These are phyloP conservation scores for Cataglyphis hispanica DNA, from an alignment of 1,140 invertebrate species.

Conservation along the genomic window DNA sequence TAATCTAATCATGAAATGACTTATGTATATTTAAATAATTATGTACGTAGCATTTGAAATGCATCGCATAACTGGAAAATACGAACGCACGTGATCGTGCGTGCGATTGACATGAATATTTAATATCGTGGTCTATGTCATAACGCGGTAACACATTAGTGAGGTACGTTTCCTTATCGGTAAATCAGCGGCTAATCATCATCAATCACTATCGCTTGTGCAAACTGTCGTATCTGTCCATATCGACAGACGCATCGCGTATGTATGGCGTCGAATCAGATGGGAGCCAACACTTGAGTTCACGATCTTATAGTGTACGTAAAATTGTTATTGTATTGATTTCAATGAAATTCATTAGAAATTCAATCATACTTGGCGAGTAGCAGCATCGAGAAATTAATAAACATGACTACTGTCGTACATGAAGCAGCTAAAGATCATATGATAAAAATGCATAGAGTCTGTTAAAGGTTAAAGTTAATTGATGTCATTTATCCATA, in stretches of 20 bases:
- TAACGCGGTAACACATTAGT: conserved; percentile 71
- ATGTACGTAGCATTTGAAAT: neutral
- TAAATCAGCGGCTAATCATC: conserved; percentile 85
- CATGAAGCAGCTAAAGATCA: neutral
- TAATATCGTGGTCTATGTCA: conserved; percentile 80
- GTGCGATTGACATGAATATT: conserved; percentile 81
- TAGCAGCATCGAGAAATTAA: neutral
- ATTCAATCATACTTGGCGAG: neutral
- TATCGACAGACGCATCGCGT: neutral
- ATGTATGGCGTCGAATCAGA: conserved; percentile 5
- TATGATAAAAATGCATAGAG: neutral
- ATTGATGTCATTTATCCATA: neutral
- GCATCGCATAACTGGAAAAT: neutral
- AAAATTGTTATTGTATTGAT: conserved; percentile 13
- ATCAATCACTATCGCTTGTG: conserved; percentile 83
- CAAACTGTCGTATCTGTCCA: conserved; percentile 52
- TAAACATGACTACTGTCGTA: neutral
- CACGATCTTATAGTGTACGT: conserved; percentile 26
- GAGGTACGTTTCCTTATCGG: conserved; percentile 82
- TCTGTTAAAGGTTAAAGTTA: neutral
- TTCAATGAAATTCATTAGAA: conserved; percentile 32
- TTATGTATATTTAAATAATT: neutral
- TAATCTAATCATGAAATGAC: neutral
- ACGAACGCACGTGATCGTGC: neutral
- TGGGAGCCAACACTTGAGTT: neutral